Conservation (phyloP, 1,140 invertebrate species). For the Pseudomyrmex gracilis region DNA sequence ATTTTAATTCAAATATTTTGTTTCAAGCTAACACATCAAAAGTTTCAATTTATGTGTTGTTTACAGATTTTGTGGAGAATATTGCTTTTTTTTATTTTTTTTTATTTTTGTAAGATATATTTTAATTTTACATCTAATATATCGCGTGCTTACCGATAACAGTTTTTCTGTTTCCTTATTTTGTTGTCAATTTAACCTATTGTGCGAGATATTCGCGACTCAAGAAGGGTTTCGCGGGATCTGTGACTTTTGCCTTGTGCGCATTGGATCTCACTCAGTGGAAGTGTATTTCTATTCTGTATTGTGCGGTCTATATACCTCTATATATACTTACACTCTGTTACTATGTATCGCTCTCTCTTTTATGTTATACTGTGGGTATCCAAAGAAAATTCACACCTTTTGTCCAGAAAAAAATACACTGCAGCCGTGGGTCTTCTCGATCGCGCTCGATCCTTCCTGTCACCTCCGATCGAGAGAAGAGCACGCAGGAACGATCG, state of each 20-base stretch:
- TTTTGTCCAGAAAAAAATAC: slow-evolving; percentile 19
- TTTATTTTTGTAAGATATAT: background rate
- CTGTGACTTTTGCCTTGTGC: slow-evolving; percentile 39
- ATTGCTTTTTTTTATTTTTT: background rate
- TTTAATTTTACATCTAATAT: background rate
- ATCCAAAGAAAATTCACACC: slow-evolving; percentile 38
- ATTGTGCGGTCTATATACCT: background rate
- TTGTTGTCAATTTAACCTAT: background rate
- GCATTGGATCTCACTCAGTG: slow-evolving; percentile 45
- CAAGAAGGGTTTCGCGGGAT: background rate
- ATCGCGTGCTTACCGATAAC: background rate
- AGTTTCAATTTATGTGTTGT: background rate
- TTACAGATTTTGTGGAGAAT: background rate
- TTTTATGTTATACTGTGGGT: background rate
- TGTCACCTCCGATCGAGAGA: background rate
- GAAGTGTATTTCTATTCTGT: slow-evolving; percentile 27
- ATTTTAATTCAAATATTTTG: background rate
- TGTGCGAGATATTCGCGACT: slow-evolving; percentile 15
- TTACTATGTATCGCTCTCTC: slow-evolving; percentile 45
- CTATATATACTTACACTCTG: slow-evolving; percentile 36
- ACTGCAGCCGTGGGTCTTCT: slow-evolving; percentile 44
- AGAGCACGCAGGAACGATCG: slow-evolving; percentile 21
- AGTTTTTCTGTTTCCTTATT: background rate
- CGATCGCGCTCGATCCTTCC: slow-evolving; percentile 44
- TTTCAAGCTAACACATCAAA: background rate